phyloP scores from a whole-genome alignment of 2,888 invertebrate species.

The Agelastica alni region DNA sequence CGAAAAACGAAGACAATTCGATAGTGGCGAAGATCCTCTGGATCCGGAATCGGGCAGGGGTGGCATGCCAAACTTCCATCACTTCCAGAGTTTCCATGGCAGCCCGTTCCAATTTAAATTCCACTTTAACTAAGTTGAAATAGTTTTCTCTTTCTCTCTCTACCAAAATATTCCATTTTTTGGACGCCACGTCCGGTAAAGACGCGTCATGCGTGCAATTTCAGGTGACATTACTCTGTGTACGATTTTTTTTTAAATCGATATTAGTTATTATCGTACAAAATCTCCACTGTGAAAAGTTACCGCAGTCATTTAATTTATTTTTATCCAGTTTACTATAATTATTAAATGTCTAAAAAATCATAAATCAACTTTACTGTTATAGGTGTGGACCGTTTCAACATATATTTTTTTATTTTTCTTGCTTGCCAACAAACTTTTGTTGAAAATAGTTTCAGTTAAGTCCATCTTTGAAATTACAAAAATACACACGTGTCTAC shows the following conservation, averaged over 20 bases:
- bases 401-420: too few relatives aligned
- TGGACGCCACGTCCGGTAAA: background rate
- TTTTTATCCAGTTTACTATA: too few relatives aligned
- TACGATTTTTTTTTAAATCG: background rate
- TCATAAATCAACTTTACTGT: too few relatives aligned
- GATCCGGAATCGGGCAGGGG: slow-evolving; percentile 84
- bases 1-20: slow-evolving; percentile 93
- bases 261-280: background rate
- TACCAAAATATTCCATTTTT: background rate
- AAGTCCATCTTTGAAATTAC: too few relatives aligned
- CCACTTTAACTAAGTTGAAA: slow-evolving; percentile 78
- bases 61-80: slow-evolving; percentile 77
- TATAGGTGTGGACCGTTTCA: too few relatives aligned
- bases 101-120: slow-evolving; percentile 97
- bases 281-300: background rate
- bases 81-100: slow-evolving; percentile 71
- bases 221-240: background rate
- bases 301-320: background rate
- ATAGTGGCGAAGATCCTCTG: slow-evolving; percentile 93
- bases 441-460: too few relatives aligned
- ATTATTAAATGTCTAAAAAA: too few relatives aligned
- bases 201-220: slow-evolving; percentile 7
- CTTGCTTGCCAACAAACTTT: too few relatives aligned
- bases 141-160: background rate
- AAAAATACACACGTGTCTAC: too few relatives aligned